Conservation (phyloP, 2,113 vertebrate species). For the Addax nasomaculatus region DNA sequence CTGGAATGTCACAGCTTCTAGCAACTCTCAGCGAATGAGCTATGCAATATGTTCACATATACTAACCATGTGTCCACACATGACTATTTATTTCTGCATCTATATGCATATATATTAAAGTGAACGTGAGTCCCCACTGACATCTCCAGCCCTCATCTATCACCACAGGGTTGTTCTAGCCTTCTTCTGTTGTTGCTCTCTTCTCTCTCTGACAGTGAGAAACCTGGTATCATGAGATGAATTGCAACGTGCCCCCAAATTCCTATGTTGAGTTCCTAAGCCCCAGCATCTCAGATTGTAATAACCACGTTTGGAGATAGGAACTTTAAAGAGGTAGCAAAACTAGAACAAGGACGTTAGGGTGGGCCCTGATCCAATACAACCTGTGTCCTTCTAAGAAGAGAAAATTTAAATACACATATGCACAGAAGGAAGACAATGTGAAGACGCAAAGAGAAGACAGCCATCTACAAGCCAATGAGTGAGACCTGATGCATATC, state of each 20-base stretch:
- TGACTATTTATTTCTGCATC: not conserved
- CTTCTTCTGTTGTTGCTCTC: not conserved
- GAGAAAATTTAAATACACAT: not conserved
- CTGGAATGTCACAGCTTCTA: not conserved
- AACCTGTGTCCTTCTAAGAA: not conserved
- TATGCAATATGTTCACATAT: not conserved
- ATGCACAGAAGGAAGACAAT: not conserved
- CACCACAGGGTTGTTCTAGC: not conserved
- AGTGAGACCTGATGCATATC: not conserved
- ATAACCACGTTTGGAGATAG: not conserved
- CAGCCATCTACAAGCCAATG: no score
- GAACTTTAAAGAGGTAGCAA: not conserved
- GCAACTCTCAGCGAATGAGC: not conserved
- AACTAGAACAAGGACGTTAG: not conserved
- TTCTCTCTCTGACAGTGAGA: not conserved
- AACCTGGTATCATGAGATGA: not conserved
- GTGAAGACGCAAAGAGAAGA: not conserved
- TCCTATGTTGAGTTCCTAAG: not conserved
- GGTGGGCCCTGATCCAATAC: not conserved
- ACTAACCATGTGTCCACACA: not conserved
- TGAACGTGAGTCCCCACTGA: not conserved
- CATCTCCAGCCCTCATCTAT: not conserved
- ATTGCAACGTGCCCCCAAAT: not conserved
- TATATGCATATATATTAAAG: not conserved
- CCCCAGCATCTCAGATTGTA: not conserved